Conservation (phyloP, 2,888 invertebrate genomes). For the Lysandra bellargus region DNA sequence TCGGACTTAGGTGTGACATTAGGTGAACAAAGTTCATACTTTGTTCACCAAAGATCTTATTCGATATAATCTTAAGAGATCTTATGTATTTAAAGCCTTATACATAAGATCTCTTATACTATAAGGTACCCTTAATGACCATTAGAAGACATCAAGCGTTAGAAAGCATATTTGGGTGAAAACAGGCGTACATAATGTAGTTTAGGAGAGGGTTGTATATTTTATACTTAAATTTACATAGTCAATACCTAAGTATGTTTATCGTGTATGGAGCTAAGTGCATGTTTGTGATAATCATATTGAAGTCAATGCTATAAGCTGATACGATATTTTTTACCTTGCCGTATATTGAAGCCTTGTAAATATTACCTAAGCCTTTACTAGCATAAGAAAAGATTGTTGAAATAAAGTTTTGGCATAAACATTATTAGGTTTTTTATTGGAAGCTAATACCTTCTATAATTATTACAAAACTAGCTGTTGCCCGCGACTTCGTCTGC, state of each 20-base stretch:
- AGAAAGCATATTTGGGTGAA: too few relatives aligned
- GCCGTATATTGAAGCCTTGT: constrained; percentile 78
- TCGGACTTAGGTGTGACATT: too few relatives aligned
- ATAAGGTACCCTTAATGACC: neutral
- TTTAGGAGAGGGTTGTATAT: constrained; percentile 32
- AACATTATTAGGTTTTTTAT: constrained; percentile 60
- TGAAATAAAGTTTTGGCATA: constrained; percentile 72
- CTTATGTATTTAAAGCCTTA: neutral
- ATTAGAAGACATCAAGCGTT: neutral
- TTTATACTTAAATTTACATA: constrained; percentile 37
- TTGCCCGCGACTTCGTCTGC: too few relatives aligned
- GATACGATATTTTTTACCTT: constrained; percentile 75
- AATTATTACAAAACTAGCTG: too few relatives aligned
- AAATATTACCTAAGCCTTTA: constrained; percentile 79
- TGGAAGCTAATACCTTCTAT: too few relatives aligned
- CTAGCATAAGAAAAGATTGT: constrained; percentile 74
- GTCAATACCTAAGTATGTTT: constrained; percentile 33
- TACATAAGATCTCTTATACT: too few relatives aligned
- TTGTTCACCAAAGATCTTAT: too few relatives aligned
- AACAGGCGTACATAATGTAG: neutral
- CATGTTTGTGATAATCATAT: constrained; percentile 62
- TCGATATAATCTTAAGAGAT: neutral
- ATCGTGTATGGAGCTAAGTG: constrained; percentile 60
- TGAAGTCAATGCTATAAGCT: constrained; percentile 61
- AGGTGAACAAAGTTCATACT: too few relatives aligned